Base-by-base conservation (phyloP, 2,888 invertebrate species). In the Eudemis profundana region DNA sequence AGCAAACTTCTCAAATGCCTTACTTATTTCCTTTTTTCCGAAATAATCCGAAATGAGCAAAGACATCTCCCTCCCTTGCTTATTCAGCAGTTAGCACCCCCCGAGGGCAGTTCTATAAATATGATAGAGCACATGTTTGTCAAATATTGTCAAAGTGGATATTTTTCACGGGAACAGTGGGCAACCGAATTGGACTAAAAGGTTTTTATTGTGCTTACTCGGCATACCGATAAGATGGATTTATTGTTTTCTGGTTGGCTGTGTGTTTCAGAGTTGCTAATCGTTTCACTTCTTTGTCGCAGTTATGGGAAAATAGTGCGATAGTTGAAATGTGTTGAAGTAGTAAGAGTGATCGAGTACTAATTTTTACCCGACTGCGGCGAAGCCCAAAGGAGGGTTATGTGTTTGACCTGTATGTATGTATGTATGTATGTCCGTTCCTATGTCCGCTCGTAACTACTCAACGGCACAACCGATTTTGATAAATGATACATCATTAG, bases 41-140 rank as follows among this genome's bases (percentile, higher is more conserved):
- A 23, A 44, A 44, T 23, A 29, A 60, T 53, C 46, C 40, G 40
- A 51, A 60, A 53, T 60, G 53, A 65, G 19, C 53, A 51, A 65
- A 27, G 64, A 44, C 51, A 33, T 29, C 17, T 17, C 33, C 60
- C 21, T 19, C 54, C 44, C 64, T 3, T 51, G 66, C 66, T 47
- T 61, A 56, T 42, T 46, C 44, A 61, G 65, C 66, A 57, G 50
- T 61, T 60, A 56, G 51, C 56, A 38, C 59, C 59, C 59, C 38
- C 50, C 44, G 59, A 51, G 65, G 59, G 57, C 51, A 65, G 51
- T 65, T 65, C 59, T 21, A 53, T 53, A 60, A 65, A 65, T 65
- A 46, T 65, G 53, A 65, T 65, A 60, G 51, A 60, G 40, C 51
- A 65, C 64, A 59, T 65, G 36, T 33, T 38, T 59, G 60, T 60